Conservation (phyloP, 2,888 invertebrate species). For the Drosophila siamana region DNA sequence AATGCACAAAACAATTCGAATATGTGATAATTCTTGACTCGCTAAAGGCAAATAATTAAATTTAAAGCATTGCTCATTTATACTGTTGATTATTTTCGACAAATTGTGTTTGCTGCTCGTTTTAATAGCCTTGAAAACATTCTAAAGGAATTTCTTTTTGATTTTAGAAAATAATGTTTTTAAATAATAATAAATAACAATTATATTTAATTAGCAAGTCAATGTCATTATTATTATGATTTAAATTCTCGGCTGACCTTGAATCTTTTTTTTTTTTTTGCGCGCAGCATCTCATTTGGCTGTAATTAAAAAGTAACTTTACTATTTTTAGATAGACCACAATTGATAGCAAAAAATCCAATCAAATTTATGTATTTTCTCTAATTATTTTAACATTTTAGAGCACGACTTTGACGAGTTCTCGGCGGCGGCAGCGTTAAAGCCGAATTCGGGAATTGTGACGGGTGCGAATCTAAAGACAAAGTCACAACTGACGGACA, state of each 20-base stretch:
- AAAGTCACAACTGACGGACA: constrained; percentile 82
- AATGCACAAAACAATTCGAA: constrained; percentile 3
- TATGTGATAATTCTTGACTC: neutral
- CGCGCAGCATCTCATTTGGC: constrained; percentile 52
- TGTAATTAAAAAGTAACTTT: constrained; percentile 22
- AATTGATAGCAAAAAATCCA: constrained; percentile 17
- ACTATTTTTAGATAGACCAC: too few relatives aligned
- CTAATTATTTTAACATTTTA: constrained; percentile 20
- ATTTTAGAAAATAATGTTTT: neutral
- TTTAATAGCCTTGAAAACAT: neutral
- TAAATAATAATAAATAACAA: neutral
- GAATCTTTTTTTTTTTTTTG: constrained; percentile 19
- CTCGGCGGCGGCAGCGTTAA: constrained; percentile 73
- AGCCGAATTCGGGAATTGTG: constrained; percentile 56
- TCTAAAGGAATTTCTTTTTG: neutral
- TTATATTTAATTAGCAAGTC: neutral
- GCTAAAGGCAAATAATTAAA: neutral
- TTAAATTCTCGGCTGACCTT: constrained; percentile 2
- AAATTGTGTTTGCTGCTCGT: neutral
- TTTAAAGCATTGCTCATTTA: constrained; percentile 3
- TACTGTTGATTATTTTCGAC: neutral
- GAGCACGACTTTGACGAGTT: constrained; percentile 83
- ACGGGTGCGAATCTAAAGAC: constrained; percentile 62
- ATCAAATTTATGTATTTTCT: neutral
- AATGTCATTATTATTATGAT: neutral